Percentiles rank a stretch among this genome's conserved stretches.
These are phyloP conservation scores for Hydropsyche betteni DNA, from an alignment of 2,888 invertebrate genomes.

Conservation along the genomic window DNA sequence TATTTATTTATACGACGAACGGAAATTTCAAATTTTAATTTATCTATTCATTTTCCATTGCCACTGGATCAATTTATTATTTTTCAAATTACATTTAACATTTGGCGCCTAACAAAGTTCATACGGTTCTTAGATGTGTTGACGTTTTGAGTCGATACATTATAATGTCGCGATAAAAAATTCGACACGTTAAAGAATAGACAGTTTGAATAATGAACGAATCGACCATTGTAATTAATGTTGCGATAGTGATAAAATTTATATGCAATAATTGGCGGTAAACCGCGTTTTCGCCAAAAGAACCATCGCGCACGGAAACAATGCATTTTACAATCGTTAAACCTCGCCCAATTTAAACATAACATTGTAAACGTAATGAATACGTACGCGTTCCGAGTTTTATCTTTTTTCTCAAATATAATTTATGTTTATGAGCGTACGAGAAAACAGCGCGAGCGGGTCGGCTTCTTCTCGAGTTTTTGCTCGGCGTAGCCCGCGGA, in stretches of 20 bases:
- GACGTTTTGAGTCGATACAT: constrained; percentile 1
- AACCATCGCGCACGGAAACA: no score
- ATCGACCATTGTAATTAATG: no score
- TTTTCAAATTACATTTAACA: no score
- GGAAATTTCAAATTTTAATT: constrained; percentile 12
- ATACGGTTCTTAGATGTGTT: background rate
- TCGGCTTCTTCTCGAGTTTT: constrained; percentile 11
- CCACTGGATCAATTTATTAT: background rate
- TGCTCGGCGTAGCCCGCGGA: constrained; percentile 29
- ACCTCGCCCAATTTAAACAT: no score
- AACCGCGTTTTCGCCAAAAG: no score
- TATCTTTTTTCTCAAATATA: background rate
- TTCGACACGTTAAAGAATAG: no score
- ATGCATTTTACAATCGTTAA: no score
- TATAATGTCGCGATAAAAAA: no score
- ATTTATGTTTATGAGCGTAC: background rate
- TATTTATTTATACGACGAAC: constrained; percentile 5
- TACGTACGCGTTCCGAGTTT: background rate
- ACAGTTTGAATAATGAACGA: no score
- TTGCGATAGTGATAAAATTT: no score
- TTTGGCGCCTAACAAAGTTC: background rate
- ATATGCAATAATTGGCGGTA: no score
- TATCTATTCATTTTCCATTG: constrained; percentile 1
- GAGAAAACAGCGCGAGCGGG: background rate
- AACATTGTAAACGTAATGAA: background rate